Evolutionary conservation across 1,140 invertebrate genomes (phyloP).

Genomic region (Probaryconus sp.): DNA sequence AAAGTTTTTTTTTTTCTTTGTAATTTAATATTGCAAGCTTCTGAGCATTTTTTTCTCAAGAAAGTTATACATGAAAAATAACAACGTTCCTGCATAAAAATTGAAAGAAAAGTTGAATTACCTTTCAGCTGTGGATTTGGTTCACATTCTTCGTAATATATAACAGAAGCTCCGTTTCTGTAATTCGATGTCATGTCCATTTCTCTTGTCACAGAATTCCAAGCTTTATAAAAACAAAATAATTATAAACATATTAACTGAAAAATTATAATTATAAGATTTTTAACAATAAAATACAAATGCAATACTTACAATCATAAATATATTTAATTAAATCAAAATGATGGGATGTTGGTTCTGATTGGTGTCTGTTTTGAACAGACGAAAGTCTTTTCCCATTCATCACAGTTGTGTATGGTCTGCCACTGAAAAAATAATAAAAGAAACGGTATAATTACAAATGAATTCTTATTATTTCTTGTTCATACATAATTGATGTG

Average conservation of each 20-base stretch:
- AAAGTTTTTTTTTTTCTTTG: too few species aligned
- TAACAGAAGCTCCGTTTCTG: conserved; percentile 73
- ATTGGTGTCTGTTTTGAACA: conserved; percentile 71
- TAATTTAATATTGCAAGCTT: too few species aligned
- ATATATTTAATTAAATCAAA: conserved; percentile 80
- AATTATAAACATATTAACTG: conserved; percentile 14
- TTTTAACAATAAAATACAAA: conserved; percentile 5
- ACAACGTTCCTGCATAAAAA: too few species aligned
- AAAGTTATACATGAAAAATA: too few species aligned
- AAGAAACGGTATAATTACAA: neutral
- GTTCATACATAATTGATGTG: neutral
- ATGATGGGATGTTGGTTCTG: conserved; percentile 76
- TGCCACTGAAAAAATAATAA: conserved; percentile 22
- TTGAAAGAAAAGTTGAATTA: conserved; percentile 49
- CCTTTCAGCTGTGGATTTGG: conserved; percentile 77
- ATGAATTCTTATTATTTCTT: neutral
- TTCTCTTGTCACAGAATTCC: conserved; percentile 77
- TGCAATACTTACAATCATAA: conserved; percentile 73
- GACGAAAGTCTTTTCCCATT: conserved; percentile 76
- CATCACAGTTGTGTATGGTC: conserved; percentile 73
- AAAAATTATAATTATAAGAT: conserved; percentile 1
- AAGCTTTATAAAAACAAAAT: conserved; percentile 71
- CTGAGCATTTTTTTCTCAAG: too few species aligned
- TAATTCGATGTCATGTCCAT: conserved; percentile 72
- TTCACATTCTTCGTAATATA: conserved; percentile 77